phyloP scores from a whole-genome alignment of 2,888 invertebrate genomes.

The Dendrolimus pini region DNA sequence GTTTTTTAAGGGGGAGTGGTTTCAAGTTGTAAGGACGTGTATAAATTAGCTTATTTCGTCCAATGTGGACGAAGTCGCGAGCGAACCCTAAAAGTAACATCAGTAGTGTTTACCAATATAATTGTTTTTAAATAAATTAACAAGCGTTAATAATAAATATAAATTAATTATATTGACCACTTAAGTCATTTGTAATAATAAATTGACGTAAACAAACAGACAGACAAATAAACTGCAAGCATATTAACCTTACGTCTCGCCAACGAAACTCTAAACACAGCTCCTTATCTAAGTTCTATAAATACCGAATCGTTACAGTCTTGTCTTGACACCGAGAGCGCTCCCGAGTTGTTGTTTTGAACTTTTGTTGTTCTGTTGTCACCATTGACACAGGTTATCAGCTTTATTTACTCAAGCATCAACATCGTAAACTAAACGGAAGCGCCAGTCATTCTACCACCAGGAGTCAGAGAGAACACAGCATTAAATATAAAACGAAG shows the following conservation, averaged over 20 bases:
- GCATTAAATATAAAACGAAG: slow-evolving; percentile 8
- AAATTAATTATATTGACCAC: no score
- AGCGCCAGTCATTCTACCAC: slow-evolving; percentile 45
- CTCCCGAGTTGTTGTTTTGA: slow-evolving; percentile 66
- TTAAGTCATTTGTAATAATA: not conserved
- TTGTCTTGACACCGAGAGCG: slow-evolving; percentile 43
- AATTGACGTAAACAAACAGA: slow-evolving; percentile 9
- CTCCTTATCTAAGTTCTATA: slow-evolving; percentile 56
- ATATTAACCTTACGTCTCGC: slow-evolving; percentile 23
- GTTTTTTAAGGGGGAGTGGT: no score
- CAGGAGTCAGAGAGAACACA: slow-evolving; percentile 23
- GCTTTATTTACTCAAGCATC: slow-evolving; percentile 54
- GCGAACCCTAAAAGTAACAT: no score
- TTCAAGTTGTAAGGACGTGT: no score
- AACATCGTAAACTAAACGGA: slow-evolving; percentile 50
- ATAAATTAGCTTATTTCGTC: no score
- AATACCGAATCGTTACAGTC: slow-evolving; percentile 54
- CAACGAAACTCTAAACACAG: slow-evolving; percentile 54
- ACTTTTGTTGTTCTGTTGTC: slow-evolving; percentile 57
- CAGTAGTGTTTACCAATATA: no score
- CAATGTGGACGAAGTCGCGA: no score
- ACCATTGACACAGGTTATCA: slow-evolving; percentile 69
- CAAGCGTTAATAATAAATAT: no score
- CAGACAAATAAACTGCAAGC: not conserved
- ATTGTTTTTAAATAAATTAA: no score